phyloP scores from a whole-genome alignment of 2,797 vertebrate species.

The Gymnothorax reevesii region DNA sequence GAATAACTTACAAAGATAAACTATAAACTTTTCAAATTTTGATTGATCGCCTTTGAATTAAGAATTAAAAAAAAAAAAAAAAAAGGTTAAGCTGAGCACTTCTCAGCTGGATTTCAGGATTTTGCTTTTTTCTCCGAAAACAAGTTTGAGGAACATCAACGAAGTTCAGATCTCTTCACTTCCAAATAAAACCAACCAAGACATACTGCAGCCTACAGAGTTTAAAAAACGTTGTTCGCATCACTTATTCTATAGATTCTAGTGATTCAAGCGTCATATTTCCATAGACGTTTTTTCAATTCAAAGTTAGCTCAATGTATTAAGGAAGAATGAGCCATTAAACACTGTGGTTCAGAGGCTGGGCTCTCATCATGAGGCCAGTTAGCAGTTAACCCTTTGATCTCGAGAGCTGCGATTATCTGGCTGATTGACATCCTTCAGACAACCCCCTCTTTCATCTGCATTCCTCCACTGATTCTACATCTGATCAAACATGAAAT shows the following conservation, averaged over 20 bases:
- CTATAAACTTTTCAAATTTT: background rate
- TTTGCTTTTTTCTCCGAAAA: background rate
- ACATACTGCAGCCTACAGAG: background rate
- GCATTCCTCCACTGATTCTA: background rate
- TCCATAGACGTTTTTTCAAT: background rate
- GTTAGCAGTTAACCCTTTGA: background rate
- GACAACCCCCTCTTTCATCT: background rate
- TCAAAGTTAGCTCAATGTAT: background rate
- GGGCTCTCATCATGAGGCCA: background rate
- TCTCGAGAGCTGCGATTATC: background rate
- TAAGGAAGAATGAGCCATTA: background rate
- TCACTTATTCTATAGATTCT: background rate
- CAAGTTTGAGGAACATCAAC: background rate
- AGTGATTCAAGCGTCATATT: background rate
- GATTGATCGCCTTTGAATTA: background rate
- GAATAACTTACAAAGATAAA: background rate
- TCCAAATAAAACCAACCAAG: background rate
- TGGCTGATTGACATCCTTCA: background rate
- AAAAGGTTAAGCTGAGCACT: background rate
- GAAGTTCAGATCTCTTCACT: background rate
- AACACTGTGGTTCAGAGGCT: background rate
- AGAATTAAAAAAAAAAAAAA: background rate
- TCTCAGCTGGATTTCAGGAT: background rate
- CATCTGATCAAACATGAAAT: background rate
- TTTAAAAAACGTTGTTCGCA: background rate